Evolutionary conservation across 2,888 invertebrate genomes (phyloP), one percentile per base, ranked within the genome.

Genomic region (Reticulitermes lucifugus): DNA sequence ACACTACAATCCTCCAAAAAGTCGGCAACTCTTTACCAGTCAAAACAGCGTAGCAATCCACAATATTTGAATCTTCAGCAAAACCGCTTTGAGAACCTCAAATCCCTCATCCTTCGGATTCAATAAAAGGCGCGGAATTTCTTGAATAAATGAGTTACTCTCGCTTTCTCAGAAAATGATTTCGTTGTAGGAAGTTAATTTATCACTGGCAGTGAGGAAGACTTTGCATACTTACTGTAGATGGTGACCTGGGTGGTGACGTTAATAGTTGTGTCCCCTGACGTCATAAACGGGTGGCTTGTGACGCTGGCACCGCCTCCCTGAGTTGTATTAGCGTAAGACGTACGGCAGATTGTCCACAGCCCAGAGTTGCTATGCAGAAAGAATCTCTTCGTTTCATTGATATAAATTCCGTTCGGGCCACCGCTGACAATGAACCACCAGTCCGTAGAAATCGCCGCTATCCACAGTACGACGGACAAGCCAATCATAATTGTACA

Each of bases 361-460:
- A 96, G 90, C 0, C 96, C 96, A 5, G 94, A 93, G 88, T 95
- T 93, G 87, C 95, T 95, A 88, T 92, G 93, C 84, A 96, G 90
- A 88, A 90, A 94, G 88, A 93, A 94, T 85, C 93, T 90, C 18
- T 92, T 91, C 46, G 92, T 93, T 82, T 91, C 90, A 0, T 92
- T 92, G 86, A 94, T 91, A 89, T 92, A 93, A 87, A 94, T 92
- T 73, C 91, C 91, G 35, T 88, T 83, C 25, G 89, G 88, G 59
- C 90, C 90, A 0, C 91, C 91, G 85, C 89, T 86, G 86, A 95
- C 93, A 75, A 93, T 92, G 88, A 94, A 85, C 96, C 96, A 96
- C 89, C 94, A 94, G 89, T 95, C 93, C 5, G 96, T 96, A 87
- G 95, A 93, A 80, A 96, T 94, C 41, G 96, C 95, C 22, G 94